Evolutionary conservation across 2,888 invertebrate genomes (phyloP), one percentile per base, ranked within the genome.

Genomic region (Leptinotarsa juncta): DNA sequence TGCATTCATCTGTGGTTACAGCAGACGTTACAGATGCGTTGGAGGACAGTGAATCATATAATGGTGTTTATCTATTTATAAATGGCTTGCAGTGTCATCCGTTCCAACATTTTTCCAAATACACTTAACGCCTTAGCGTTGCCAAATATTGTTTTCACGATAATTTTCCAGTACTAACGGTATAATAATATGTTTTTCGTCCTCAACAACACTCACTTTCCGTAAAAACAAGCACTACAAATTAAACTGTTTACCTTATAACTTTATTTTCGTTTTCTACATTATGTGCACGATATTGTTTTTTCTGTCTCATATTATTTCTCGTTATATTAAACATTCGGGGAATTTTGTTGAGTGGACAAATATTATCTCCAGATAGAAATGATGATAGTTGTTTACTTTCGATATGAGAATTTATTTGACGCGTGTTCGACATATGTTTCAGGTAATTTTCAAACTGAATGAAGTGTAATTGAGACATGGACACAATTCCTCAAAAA

Each of bases 81-180:
- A 74, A 74, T 74, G 73, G 76, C 72, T 73, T 77, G 76, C 73
- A 73, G 73, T 79, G 73, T 77, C 79, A 74, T 77, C 71, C 67
- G 71, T 74, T 78, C 49, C 57, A 50, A 66, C 67, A 71, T 77
- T 79, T 77, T 78, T 73, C 50, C 42, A 67, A 72, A 67, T 51
- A 49, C 50, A 69, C 70, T 73, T 60, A 65, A 70, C 73, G 57
- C 57, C 57, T 50, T 18, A 55, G n/a, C 50, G 69, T 16, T 69
- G 65, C 70, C 72, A 72, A 72, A 53, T 50, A 57, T 60, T 60
- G 60, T 60, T 23, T 55, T 67, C 60, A 67, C 67, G 23, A 67
- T 55, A 55, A 53, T 72, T 72, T 60, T 50, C 67, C 72, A 60
- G 72, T 48, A 49, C 18, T 50, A n/a, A n/a, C 62, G 32, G 32